These are phyloP conservation scores for Lepisosteus osseus DNA, from an alignment of 2,113 vertebrate genomes.

Conservation along the genomic window DNA sequence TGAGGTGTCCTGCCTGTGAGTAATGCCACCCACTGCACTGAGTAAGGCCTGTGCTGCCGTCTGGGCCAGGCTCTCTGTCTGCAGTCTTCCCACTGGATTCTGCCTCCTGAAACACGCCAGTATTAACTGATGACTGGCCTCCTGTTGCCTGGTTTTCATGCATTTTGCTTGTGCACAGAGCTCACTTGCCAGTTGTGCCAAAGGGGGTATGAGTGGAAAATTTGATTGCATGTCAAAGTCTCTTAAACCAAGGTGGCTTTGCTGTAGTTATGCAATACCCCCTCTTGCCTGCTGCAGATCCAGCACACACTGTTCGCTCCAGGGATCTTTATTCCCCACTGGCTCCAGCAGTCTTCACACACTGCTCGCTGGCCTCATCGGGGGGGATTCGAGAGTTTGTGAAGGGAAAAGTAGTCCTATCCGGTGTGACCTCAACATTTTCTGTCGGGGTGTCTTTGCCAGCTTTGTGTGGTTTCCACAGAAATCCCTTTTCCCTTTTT, in stretches of 20 bases:
- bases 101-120: conserved; percentile 21
- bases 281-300: too few species aligned
- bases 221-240: too few species aligned
- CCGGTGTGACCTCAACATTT: not conserved
- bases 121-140: conserved; percentile 25
- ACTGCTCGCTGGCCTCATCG: too few species aligned
- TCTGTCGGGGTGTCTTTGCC: not conserved
- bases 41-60: conserved; percentile 5
- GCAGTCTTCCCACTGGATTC: conserved; percentile 26
- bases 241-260: too few species aligned
- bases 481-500: not conserved
- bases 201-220: too few species aligned
- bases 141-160: conserved; percentile 16
- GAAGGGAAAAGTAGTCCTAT: not conserved
- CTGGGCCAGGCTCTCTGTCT: conserved; percentile 22
- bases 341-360: too few species aligned
- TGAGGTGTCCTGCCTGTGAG: conserved; percentile 7
- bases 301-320: too few species aligned
- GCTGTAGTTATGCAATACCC: too few species aligned
- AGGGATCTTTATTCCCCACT: too few species aligned
- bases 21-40: conserved; percentile 21
- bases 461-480: not conserved
- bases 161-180: conserved; percentile 9
- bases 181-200: conserved; percentile 6
- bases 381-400: not conserved